Conservation (phyloP, 2,113 vertebrate genomes). For the Jaculus jaculus region DNA sequence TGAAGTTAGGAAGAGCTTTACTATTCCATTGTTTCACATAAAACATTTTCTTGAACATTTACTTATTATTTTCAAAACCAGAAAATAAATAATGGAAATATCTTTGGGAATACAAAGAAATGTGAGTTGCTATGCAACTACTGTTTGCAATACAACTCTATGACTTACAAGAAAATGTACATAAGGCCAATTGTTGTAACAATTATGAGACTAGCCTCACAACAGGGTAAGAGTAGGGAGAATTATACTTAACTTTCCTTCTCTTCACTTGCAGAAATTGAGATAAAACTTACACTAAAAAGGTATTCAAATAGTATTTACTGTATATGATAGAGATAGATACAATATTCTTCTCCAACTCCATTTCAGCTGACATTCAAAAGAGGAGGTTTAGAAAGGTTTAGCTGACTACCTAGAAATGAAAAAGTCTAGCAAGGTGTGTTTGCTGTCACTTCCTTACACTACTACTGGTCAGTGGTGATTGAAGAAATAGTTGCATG, state of each 20-base stretch:
- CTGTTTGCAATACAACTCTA: slow-evolving; percentile 46
- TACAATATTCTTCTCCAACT: slow-evolving; percentile 34
- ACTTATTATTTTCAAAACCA: neutral
- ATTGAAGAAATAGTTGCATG: slow-evolving; percentile 73
- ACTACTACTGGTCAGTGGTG: slow-evolving; percentile 31
- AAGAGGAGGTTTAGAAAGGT: slow-evolving; percentile 25
- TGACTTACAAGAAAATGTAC: slow-evolving; percentile 40
- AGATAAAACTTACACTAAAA: neutral
- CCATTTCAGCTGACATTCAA: slow-evolving; percentile 44
- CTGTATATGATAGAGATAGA: slow-evolving; percentile 54
- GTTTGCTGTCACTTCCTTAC: slow-evolving; percentile 59
- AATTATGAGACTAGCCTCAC: slow-evolving; percentile 18
- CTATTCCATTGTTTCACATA: slow-evolving; percentile 1
- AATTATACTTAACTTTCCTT: neutral
- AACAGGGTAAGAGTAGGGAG: neutral
- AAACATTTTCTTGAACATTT: slow-evolving; percentile 9
- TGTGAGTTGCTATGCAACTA: neutral
- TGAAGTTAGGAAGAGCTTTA: slow-evolving; percentile 54
- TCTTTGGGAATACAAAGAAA: slow-evolving; percentile 52
- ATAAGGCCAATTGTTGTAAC: neutral
- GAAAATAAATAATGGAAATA: slow-evolving; percentile 30
- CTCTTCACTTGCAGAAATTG: neutral
- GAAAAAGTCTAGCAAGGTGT: neutral
- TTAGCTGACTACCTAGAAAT: slow-evolving; percentile 22
- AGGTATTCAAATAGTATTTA: neutral